A percentile compares a stretch with the other conserved stretches of the same genome.
phyloP scores from a whole-genome alignment of 2,888 invertebrate species.

The Epirrita christyi region DNA sequence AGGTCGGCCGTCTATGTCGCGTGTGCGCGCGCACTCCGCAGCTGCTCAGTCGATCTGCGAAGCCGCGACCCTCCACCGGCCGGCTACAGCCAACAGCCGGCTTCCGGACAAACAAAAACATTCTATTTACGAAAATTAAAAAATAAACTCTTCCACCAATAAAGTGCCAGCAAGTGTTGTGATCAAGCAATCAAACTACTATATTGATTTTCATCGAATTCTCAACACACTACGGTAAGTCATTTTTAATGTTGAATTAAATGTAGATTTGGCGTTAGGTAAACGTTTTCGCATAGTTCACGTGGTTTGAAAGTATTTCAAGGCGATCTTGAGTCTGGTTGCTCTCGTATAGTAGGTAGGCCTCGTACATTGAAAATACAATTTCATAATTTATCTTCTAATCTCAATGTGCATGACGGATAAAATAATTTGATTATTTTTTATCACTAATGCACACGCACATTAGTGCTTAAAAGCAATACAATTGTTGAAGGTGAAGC shows the following conservation, averaged over 20 bases:
- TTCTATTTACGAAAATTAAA: slow-evolving; percentile 35
- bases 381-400: slow-evolving; percentile 41
- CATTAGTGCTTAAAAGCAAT: slow-evolving; percentile 22
- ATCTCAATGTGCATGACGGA: slow-evolving; percentile 26
- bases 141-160: slow-evolving; percentile 15
- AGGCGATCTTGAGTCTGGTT: slow-evolving; percentile 69
- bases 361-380: slow-evolving; percentile 47
- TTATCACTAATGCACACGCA: not conserved
- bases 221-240: slow-evolving; percentile 55
- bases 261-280: slow-evolving; percentile 64
- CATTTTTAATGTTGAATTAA: slow-evolving; percentile 63
- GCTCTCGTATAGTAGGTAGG: slow-evolving; percentile 54
- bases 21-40: slow-evolving; percentile 58
- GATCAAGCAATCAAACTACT: slow-evolving; percentile 24
- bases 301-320: slow-evolving; percentile 83
- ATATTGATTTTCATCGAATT: slow-evolving; percentile 28
- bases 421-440: not conserved
- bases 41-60: slow-evolving; percentile 72
- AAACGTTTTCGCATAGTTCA: slow-evolving; percentile 79
- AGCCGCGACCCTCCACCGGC: slow-evolving; percentile 66
- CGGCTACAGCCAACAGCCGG: slow-evolving; percentile 47
- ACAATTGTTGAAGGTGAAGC: slow-evolving; percentile 16
- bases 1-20: slow-evolving; percentile 56
- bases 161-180: slow-evolving; percentile 40
- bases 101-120: slow-evolving; percentile 46